Evolutionary conservation across 1,140 invertebrate species (phyloP).

Genomic region (Plodia interpunctella): DNA sequence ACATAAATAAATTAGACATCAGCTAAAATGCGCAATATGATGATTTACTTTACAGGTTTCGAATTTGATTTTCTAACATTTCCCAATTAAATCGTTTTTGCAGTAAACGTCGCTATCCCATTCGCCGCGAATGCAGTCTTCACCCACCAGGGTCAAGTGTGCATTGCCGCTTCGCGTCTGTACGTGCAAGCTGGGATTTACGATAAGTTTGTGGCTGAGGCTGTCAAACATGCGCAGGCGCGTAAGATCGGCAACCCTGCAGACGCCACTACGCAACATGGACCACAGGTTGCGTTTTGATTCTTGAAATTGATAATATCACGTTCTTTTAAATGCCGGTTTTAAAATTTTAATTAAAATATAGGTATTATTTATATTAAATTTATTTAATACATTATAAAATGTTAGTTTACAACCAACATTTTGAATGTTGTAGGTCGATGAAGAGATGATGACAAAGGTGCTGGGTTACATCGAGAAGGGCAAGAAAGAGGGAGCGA

Average conservation of each 20-base stretch:
- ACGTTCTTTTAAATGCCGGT: no score
- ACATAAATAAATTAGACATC: no score
- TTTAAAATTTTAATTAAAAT: no score
- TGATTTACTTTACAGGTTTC: no score
- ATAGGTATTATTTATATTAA: no score
- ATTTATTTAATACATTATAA: no score
- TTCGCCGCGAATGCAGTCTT: constrained; percentile 14
- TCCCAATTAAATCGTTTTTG: neutral
- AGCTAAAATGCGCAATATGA: no score
- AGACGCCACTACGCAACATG: constrained; percentile 18
- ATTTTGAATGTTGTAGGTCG: constrained; percentile 71
- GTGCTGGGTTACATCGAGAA: constrained; percentile 81
- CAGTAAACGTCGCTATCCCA: constrained; percentile 16
- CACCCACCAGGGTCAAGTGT: constrained; percentile 18
- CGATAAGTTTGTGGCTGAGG: constrained; percentile 17
- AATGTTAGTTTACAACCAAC: neutral
- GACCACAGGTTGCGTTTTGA: constrained; percentile 19
- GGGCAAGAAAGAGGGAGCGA: constrained; percentile 85
- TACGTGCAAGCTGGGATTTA: constrained; percentile 23
- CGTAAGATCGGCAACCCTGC: constrained; percentile 17
- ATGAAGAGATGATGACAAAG: constrained; percentile 80
- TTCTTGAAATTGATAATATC: no score
- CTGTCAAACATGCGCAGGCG: constrained; percentile 13
- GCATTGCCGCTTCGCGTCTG: constrained; percentile 20
- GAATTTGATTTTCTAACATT: no score